Percentiles rank a stretch among this genome's conserved stretches.
These are phyloP conservation scores for Acropora tenuis DNA, from an alignment of 64 coral and sea anemone species.

Conservation along the genomic window DNA sequence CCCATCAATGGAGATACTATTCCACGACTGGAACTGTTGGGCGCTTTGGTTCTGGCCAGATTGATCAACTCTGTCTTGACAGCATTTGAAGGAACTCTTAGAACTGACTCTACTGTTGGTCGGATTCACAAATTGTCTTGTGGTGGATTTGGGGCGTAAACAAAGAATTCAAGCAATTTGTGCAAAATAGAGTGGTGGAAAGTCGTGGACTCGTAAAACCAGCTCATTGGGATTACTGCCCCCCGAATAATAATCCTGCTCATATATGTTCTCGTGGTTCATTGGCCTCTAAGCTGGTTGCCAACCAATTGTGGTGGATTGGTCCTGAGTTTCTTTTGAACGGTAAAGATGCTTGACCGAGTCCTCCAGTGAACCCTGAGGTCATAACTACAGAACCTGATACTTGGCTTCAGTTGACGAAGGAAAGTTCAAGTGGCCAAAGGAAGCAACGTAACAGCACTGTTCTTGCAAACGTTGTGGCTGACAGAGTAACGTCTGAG, in stretches of 20 bases:
- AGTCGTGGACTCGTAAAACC: too few species aligned
- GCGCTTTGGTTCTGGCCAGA: constrained; percentile 13
- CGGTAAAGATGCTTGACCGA: constrained; percentile 3
- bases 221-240: too few species aligned
- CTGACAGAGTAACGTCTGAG: neutral
- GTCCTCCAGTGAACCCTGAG: neutral
- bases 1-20: constrained; percentile 48
- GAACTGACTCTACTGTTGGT: constrained; percentile 39
- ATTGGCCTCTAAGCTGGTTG: constrained; percentile 23
- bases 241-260: constrained; percentile 45
- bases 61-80: too few species aligned
- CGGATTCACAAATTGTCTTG: too few species aligned
- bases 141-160: too few species aligned
- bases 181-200: too few species aligned
- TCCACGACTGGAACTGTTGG: constrained; percentile 34
- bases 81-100: constrained; percentile 16
- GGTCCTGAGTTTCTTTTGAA: constrained; percentile 13
- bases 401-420: neutral
- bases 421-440: neutral
- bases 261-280: constrained; percentile 54
- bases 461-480: neutral
- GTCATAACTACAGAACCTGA: neutral
- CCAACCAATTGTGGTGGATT: constrained; percentile 48
- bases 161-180: too few species aligned
- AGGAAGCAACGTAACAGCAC: constrained; percentile 17